Base-by-base conservation (phyloP, 2,113 vertebrate species). In the Ctenomys sociabilis region DNA sequence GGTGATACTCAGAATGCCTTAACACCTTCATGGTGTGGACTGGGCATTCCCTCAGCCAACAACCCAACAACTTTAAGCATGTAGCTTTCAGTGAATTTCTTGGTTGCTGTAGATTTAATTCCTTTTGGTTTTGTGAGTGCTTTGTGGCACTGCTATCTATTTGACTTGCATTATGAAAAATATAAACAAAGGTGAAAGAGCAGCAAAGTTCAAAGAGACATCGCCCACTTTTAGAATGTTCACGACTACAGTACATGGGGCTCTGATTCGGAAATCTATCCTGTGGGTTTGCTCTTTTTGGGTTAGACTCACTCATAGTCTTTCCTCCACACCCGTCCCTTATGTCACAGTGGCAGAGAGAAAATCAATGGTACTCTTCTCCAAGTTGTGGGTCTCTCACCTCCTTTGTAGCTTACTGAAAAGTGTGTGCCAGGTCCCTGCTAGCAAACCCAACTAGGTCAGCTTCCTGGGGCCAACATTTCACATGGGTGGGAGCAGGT, bases 101-200 rank as follows among this genome's bases (percentile, higher is more conserved):
- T 73, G 22, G 11, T 72, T 72, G 75, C 83, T 45, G 24, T 52
- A 32, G 1, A 45, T 43, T 73, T 73, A 7, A 24, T 68, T 72
- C 49, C 32, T 40, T 94, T 94, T 4, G 30, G 3, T 90, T 91
- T 91, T 40, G 59, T 32, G 2, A 61, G 66, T 83, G 82, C 77
- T 17, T 87, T 73, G 30, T 82, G 88, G 52, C 24, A 32, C 64
- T 13, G 45, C 10, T 37, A 22, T 26, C 59, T 82, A 22, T 66
- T 64, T 83, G 72, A 85, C 35, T 75, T 88, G 8, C 59, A 57
- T 85, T 85, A 30, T 88, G n/a, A 68, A 90, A 86, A 91, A 30
- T 26, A 80, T n/a, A 86, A 85, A 45, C 9, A 24, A 59, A 70
- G 57, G 43, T 92, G 35, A 43, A 57, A 70, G 40, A 49, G 12